Evolutionary conservation across 2,113 vertebrate genomes (phyloP), one percentile per base, ranked within the genome.

Genomic region (Smithornis capensis): DNA sequence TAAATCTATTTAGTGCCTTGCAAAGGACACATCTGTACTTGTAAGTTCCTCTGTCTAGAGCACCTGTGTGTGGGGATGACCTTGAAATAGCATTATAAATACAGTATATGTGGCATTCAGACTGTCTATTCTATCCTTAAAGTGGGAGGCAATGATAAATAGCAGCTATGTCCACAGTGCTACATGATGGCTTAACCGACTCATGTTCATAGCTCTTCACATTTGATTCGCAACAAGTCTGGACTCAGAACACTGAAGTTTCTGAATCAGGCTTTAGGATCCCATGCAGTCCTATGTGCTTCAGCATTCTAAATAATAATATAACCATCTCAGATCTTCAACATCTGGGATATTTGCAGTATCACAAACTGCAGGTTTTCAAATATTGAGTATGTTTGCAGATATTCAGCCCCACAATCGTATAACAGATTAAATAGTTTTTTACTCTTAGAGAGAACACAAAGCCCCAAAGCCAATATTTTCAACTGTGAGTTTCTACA

Each of bases 21-120:
- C 65, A 87, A 71, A 16, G 80, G 49, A 67, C 83, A 82, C 83
- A 91, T 93, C 88, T 92, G 64, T 81, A 83, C 42, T 81, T 67
- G 78, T 21, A 75, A 79, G 18, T 69, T 82, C 27, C 69, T 63
- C 87, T 86, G 50, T 94, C 64, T 89, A 52, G 62, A 87, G 83
- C 67, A 90, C 93, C 87, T 95, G 91, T 37, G 67, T 85, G 59
- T 14, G 3, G 62, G 83, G 64, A 94, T 93, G 91, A 95, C 93
- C 95, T 95, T 94, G 96, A 93, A 92, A 14, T 38, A 87, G 15
- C 64, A 84, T 82, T 93, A 92, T 88, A 95, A 95, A 92, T 90
- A 69, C 75, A 73, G 45, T 57, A 16, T 79, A 88, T 76, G 71
- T 94, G 94, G 76, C 87, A 86, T 78, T 91, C 92, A 89, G 53